Base-by-base conservation (phyloP, 2,113 vertebrate species). In the Tamias sibiricus region DNA sequence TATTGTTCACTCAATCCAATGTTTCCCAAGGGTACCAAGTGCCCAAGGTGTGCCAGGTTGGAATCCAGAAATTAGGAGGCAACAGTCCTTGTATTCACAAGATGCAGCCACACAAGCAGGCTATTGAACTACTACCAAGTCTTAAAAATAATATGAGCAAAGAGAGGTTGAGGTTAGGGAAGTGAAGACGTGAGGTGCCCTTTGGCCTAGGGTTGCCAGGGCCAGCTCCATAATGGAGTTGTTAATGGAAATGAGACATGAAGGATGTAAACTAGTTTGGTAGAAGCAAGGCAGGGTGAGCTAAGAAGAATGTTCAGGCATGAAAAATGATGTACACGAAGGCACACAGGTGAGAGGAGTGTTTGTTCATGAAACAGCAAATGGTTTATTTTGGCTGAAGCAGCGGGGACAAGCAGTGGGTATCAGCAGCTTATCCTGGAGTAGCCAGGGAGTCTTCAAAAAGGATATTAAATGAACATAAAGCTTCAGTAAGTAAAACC, bases 121-220 rank as follows among this genome's bases (percentile, higher is more conserved):
- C 4, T 3, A 1, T 80, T 28, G 22, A 8, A 42, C 13, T 28
- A 9, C 30, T 49, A 5, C 1, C 2, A 54, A 68, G 26, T 28
- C 47, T 91, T 83, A 24, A 32, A 17, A 74, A 57, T 0, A 2
- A 52, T 40, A 32, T 2, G 22, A 26, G 62, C 4, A 54, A 37
- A 54, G n/a, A 54, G 24, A 59, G 42, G 17, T n/a, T 44, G 32
- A 17, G 26, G 4, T 42, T 42, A 14, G 37, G 54, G 75, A 37
- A n/a, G 26, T 17, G 47, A 14, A 47, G 19, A 44, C 14, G 6
- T 7, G 37, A 54, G 37, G 72, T 2, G 0, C 0, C 30, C 4
- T 30, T 52, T 76, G 14, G 26, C 3, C 44, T 0, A 28, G 64
- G 22, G 54, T 8, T 54, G 81, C 35, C 62, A 68, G 30, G 24